Evolutionary conservation across 2,888 invertebrate genomes (phyloP).

Genomic region (Anagyrus pseudococci): DNA sequence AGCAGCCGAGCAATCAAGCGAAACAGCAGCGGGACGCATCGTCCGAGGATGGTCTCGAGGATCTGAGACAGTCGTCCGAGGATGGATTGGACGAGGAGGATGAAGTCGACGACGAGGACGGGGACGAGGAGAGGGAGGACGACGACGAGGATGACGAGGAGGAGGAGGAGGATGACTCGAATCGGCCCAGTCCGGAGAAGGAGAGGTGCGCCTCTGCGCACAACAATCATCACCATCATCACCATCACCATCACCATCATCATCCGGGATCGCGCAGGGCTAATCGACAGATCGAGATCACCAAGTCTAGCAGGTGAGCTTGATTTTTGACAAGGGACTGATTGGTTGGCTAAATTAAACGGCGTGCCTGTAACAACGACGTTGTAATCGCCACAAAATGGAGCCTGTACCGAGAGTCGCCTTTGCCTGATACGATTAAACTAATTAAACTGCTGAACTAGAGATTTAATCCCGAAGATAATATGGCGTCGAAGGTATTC

Average conservation of each 20-base stretch:
- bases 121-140: slow-evolving; percentile 32
- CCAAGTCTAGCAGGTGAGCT: slow-evolving; percentile 48
- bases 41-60: slow-evolving; percentile 78
- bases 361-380: too few species aligned
- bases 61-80: slow-evolving; percentile 68
- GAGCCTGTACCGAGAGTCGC: too few species aligned
- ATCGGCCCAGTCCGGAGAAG: slow-evolving; percentile 43
- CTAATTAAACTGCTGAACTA: too few species aligned
- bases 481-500: too few species aligned
- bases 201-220: slow-evolving; percentile 43
- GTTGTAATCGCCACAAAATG: too few species aligned
- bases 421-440: too few species aligned
- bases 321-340: too few species aligned
- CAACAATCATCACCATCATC: slow-evolving; percentile 36
- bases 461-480: too few species aligned
- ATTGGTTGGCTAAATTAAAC: too few species aligned
- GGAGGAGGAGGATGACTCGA: slow-evolving; percentile 43
- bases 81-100: slow-evolving; percentile 51
- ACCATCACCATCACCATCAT: slow-evolving; percentile 29
- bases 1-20: too few species aligned
- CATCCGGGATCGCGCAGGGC: slow-evolving; percentile 49
- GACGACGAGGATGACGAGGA: slow-evolving; percentile 28
- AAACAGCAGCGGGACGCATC: too few species aligned
- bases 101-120: slow-evolving; percentile 41
- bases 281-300: slow-evolving; percentile 53